Base-by-base conservation (phyloP, 2,113 vertebrate species). In the Cyphomyrus plagiostoma region DNA sequence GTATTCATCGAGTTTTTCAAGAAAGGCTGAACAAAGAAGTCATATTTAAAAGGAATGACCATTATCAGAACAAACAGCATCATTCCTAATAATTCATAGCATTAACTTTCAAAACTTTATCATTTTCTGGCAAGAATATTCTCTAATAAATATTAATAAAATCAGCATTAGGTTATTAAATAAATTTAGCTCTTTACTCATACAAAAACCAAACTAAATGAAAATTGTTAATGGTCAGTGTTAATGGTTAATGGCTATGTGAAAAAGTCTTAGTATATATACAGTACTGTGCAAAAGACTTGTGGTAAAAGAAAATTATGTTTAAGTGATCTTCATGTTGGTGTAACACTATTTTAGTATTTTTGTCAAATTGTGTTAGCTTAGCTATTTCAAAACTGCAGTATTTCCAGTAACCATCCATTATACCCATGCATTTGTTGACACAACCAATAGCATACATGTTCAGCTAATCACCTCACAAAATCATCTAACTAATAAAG, bases 371-470 rank as follows among this genome's bases (percentile, higher is more conserved):
- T 1, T 7, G n/a, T 70, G 62, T 70, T 26, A 70, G n/a, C 62
- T 70, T 26, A 70, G n/a, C n/a, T 10, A 70, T 70, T 70, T 70
- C n/a, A 70, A 70, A 13, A 45, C 30, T 82, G 74, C 30, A 45
- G 45, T 91, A 90, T 91, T 91, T 90, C 93, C 87, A 66, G 92
- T 91, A 92, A 89, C 91, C 35, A 93, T 93, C 91, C 90, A 82
- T 88, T 50, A 53, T 90, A 90, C 3, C 8, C 8, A 70, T 70
- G 62, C 62, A 70, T 30, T 70, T 26, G n/a, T 70, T 13, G 3
- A 26, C n/a, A 26, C 9, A 30, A 66, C 62, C 62, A 70, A 11
- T 30, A 30, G 10, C 62, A 66, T 66, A 66, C 62, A 66, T 11
- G 3, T 66, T 30, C 62, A 70, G n/a, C n/a, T 70, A 70, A 70